Base-by-base conservation (phyloP, 2,113 vertebrate genomes). In the Chloropsis hardwickii region DNA sequence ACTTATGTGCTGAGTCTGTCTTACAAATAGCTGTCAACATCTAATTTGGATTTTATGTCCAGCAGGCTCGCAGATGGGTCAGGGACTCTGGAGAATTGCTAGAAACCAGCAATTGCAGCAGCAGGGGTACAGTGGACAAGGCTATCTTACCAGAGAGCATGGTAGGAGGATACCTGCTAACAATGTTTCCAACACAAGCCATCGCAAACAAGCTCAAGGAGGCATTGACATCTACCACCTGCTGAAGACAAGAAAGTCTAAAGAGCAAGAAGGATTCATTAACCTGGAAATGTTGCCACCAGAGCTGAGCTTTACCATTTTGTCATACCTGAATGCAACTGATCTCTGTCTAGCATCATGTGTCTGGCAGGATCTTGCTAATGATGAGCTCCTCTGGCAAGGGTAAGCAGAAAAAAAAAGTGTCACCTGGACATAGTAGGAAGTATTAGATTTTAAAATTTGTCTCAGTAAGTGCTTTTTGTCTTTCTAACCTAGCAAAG, bases 311-410 rank as follows among this genome's bases (percentile, higher is more conserved):
- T 99, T 99, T 97, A 99, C 99, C 83, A 99, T 99, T 94, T 98
- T 99, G 92, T 99, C 99, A 6, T 99, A 99, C 97, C 98, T 99
- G 97, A 99, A 99, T 78, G 99, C 99, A 72, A 99, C 99, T 66
- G 99, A 99, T 95, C 98, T 99, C 92, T 99, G 99, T 96, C 98
- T 99, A 95, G 99, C 99, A 65, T 99, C 99, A 1, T 99, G 99
- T 35, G 99, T 99, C 88, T 99, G 99, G 99, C 99, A 99, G 94
- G 99, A 99, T 95, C 98, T 99, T 62, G 99, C 99, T 44, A 99
- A 98, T 37, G 99, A 99, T 80, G 99, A 99, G 66, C 99, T 99
- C 86, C 98, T 99, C 42, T 99, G 99, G 99, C 99, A 99, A 98
- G 99, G 99, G 99, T 99, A 97, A 98, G 99, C 88, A 53, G 4